Base-by-base conservation (phyloP, 2,113 vertebrate genomes). In the Rhinoptilus africanus region DNA sequence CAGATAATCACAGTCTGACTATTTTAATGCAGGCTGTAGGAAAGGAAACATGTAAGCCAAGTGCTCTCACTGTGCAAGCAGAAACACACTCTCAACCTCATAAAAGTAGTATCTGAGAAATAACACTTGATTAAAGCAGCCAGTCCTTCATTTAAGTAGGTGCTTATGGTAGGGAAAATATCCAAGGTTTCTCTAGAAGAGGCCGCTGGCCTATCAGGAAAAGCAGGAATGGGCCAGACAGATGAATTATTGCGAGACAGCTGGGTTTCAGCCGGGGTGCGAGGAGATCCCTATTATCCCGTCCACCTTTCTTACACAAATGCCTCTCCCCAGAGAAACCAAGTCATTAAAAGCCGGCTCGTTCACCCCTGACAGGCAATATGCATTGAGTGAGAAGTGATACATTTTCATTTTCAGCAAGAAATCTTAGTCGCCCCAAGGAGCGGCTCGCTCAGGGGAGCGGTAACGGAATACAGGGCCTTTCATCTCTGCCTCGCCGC, bases 1-100 rank as follows among this genome's bases (percentile, higher is more conserved):
- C 87, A 93, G 74, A 96, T 96, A 95, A 97, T 97, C 94, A 93
- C 81, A 96, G 93, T 83, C 89, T 97, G 92, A 83, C 88, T 92
- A 86, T 93, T 96, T 96, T 93, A 95, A 93, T 91, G 95, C 69
- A 94, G 91, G 41, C 94, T 87, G 69, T 75, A 80, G 97, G 89
- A 96, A 95, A 85, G 93, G 68, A 95, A 92, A 79, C 35, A 73
- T 79, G 80, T 81, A 95, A 97, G 92, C 95, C 96, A 97, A 97
- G 88, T 56, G 74, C 91, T 97, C 89, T 94, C 69, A 82, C 89
- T 93, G 35, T 91, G 94, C 91, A 94, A 91, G 89, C 92, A 92
- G 67, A 84, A 83, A 89, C 77, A 92, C 80, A 94, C 91, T 91
- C 73, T 96, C 16, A 0, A 90, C 79, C 96, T 96, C 94, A 81